A percentile compares a stretch with the other conserved stretches of the same genome.
These are phyloP conservation scores for Nomada fucata DNA, from an alignment of 2,888 invertebrate genomes.

Conservation along the genomic window DNA sequence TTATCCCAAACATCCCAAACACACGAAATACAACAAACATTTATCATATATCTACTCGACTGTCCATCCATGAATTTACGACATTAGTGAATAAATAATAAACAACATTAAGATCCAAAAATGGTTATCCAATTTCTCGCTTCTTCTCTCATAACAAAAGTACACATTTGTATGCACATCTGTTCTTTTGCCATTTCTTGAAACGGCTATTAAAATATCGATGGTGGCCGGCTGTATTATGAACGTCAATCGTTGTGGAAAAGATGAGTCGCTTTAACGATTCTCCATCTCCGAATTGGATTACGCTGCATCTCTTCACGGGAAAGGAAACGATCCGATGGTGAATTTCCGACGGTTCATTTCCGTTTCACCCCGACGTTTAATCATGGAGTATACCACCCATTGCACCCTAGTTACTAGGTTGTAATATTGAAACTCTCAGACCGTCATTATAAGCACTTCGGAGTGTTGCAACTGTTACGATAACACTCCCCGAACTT, in stretches of 20 bases:
- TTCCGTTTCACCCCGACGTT: conserved; percentile 48
- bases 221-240: background rate
- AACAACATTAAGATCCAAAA: background rate
- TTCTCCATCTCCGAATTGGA: conserved; percentile 62
- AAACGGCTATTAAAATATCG: background rate
- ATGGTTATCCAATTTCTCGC: background rate
- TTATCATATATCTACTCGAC: too few relatives aligned
- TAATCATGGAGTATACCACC: conserved; percentile 51
- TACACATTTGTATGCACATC: background rate
- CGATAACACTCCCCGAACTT: background rate
- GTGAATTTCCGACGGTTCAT: conserved; percentile 61
- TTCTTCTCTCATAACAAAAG: background rate
- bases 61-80: too few relatives aligned
- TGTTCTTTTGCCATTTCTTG: too few relatives aligned
- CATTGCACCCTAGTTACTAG: conserved; percentile 36
- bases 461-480: conserved; percentile 5
- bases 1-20: too few relatives aligned
- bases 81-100: too few relatives aligned
- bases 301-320: conserved; percentile 43
- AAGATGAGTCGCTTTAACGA: conserved; percentile 57
- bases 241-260: conserved; percentile 19
- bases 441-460: conserved; percentile 18
- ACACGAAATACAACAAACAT: too few relatives aligned
- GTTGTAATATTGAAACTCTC: conserved; percentile 52
- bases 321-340: conserved; percentile 55